Evolutionary conservation across 1,140 invertebrate species (phyloP), one percentile per base, ranked within the genome.

Genomic region (Teleopsis dalmanni): DNA sequence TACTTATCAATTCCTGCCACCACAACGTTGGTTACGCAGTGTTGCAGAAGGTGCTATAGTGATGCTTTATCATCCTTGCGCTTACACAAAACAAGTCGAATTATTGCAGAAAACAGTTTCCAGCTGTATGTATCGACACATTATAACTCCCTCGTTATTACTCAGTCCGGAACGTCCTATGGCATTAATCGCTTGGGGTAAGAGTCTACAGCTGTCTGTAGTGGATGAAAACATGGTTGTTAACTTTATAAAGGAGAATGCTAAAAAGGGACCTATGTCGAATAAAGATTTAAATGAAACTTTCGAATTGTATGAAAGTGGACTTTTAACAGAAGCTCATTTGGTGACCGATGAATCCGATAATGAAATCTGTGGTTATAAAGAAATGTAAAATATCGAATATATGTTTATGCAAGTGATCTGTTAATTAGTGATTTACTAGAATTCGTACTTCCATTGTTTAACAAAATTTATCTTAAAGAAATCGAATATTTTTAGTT

Each of bases 21-120:
- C 72, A 42, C 88, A 94, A 65, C 72, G 91, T 57, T 94, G 88
- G 85, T 52, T 93, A 7, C 88, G 91, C 58, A 90, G 78, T 69
- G 71, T 93, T 26, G 89, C 92, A 78, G 89, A 93, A 70, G 90
- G 91, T 44, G 83, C 82, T 4, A 75, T 93, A 31, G 85, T 89
- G 1, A 83, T 91, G 78, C 67, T 94, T 8, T 92, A 91, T 62
- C 88, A 95, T 76, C 91, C 91, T 2, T 95, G 91, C 73, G 83
- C 87, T 8, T 78, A 87, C 71, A 73, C 72, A 2, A 51, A 73
- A 5, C 77, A 87, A 73, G 78, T 92, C 0, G 61, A 80, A 27
- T 54, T 71, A 37, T 71, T 93, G 47, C 80, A 76, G 60, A 64
- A 72, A 35, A 49, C 91, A 2, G 79, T 93, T 0, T 77, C 61